phyloP scores from a whole-genome alignment of 2,113 vertebrate genomes.

The Plotosus lineatus region DNA sequence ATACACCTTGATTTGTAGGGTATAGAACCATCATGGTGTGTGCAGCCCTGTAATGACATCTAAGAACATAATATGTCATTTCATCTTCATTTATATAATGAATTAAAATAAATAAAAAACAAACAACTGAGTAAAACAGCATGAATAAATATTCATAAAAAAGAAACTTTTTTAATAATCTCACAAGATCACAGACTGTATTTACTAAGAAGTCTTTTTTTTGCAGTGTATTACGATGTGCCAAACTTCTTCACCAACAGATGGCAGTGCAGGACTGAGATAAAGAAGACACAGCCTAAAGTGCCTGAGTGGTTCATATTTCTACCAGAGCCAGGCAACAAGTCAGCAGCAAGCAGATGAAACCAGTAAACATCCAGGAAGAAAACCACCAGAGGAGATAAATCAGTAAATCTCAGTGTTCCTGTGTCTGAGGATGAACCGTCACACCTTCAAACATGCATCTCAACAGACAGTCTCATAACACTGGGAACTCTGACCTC shows the following conservation, averaged over 20 bases:
- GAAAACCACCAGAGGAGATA: conserved; percentile 6
- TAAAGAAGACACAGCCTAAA: background rate
- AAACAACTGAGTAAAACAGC: no score
- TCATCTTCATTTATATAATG: no score
- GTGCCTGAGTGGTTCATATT: background rate
- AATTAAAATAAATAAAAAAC: no score
- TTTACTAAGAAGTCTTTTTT: no score
- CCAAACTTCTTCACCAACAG: conserved; percentile 51
- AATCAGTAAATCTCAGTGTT: background rate
- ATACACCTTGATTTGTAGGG: no score
- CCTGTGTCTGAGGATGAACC: background rate
- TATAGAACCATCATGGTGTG: no score
- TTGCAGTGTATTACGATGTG: background rate
- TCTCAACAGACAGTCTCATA: background rate
- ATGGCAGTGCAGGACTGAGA: conserved; percentile 57
- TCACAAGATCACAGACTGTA: no score
- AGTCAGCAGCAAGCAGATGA: background rate
- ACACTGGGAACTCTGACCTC: background rate
- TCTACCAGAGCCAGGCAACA: background rate
- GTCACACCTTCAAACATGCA: background rate
- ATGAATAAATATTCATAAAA: no score
- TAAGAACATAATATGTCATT: no score
- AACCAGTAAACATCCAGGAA: conserved; percentile 13
- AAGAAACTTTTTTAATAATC: no score
- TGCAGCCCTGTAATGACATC: no score